phyloP scores from a whole-genome alignment of 2,888 invertebrate species.

The Leucozona laternaria region DNA sequence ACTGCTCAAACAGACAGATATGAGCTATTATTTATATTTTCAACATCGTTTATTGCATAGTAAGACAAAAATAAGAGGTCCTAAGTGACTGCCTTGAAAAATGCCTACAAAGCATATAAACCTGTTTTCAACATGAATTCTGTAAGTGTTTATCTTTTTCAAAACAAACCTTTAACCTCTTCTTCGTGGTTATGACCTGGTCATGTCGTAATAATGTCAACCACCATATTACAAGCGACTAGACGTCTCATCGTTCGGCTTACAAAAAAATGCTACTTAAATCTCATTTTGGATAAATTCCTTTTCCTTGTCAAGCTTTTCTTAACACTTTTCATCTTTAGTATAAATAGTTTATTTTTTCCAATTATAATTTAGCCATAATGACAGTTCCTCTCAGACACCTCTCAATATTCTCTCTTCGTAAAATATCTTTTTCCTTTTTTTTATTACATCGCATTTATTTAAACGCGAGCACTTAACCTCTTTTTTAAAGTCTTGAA shows the following conservation, averaged over 20 bases:
- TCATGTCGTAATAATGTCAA: background rate
- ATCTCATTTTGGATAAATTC: background rate
- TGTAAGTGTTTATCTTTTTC: too few species aligned
- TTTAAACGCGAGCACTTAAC: slow-evolving; percentile 9
- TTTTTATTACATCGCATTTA: slow-evolving; percentile 2
- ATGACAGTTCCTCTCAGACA: slow-evolving; percentile 7
- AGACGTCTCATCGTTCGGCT: background rate
- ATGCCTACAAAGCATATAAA: too few species aligned
- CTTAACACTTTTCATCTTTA: too few species aligned
- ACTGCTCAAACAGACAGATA: too few species aligned
- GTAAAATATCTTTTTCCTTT: background rate
- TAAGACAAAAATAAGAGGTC: too few species aligned
- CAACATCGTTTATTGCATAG: too few species aligned
- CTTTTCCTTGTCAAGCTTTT: background rate
- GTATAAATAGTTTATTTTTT: background rate
- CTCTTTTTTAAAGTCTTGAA: slow-evolving; percentile 7
- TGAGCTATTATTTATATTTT: too few species aligned
- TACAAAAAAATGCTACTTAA: background rate
- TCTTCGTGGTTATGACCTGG: background rate
- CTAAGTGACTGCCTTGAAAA: too few species aligned
- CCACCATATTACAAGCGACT: background rate
- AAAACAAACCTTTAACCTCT: too few species aligned
- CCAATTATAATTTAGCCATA: background rate
- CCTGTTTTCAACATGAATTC: too few species aligned
- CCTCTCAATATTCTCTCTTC: background rate